Base-by-base conservation (phyloP, 2,888 invertebrate genomes). In the Cantharis nigra region DNA sequence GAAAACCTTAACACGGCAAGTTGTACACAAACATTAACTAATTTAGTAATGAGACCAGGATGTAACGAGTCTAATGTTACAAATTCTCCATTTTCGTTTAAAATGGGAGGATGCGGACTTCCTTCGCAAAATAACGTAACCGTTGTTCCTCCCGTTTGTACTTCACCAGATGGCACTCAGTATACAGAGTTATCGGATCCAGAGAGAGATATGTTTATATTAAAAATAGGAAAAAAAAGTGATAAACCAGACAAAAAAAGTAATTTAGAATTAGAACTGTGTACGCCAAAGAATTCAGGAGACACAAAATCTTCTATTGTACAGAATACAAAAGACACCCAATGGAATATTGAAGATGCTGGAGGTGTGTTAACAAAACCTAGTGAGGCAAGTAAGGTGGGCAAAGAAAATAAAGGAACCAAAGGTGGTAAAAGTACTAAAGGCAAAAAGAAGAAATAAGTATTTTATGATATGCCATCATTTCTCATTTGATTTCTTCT, bases 171-270 rank as follows among this genome's bases (percentile, higher is more conserved):
- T 80, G 92, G 92, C 0, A 91, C 91, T 0, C 87, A 90, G 73
- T 91, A 91, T 4, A 90, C 91, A 13, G 92, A 92, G 83, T 87
- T 91, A 4, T 85, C 92, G 0, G 93, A 94, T 82, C 92, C 93
- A 0, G 92, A 94, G 71, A 93, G 93, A 82, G 94, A 94, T 82
- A 91, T 94, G 0, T 94, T 94, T 81, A 89, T 95, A 4, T 87
- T 95, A 69, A 91, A 93, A 83, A 93, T 95, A 75, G 95, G 95
- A 1, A 95, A 94, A 84, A 95, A 95, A 84, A 92, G 92, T 0
- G 93, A 93, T 33, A 92, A 92, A 0, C 91, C 91, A 65, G 92
- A 92, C 78, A 94, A 94, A 88, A 93, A 93, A 86, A 91, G 91
- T 72, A 93, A 91, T 72, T 89, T 94, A 86, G 91, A 95, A 89